Evolutionary conservation across 2,888 invertebrate species (phyloP).

Genomic region (Nomada ruficornis): DNA sequence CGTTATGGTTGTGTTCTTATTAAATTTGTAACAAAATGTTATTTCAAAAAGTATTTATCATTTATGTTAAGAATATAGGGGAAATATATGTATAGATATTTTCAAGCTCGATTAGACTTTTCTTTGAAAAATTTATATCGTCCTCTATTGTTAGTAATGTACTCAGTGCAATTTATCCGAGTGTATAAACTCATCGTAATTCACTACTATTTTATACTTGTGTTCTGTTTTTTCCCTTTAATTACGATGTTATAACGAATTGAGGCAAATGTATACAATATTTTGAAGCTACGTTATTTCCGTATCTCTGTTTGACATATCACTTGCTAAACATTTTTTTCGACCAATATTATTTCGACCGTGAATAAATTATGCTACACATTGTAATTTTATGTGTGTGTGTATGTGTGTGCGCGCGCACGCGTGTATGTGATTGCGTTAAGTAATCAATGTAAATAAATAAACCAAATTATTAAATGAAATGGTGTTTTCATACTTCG

Average conservation of each 20-base stretch:
- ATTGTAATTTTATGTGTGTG: constrained; percentile 71
- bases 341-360: constrained; percentile 59
- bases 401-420: constrained; percentile 66
- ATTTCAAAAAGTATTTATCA: constrained; percentile 32
- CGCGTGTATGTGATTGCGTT: constrained; percentile 63
- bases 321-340: constrained; percentile 25
- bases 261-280: constrained; percentile 26
- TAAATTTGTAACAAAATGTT: constrained; percentile 26
- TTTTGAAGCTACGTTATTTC: constrained; percentile 27
- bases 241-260: constrained; percentile 6
- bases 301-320: constrained; percentile 21
- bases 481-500: background rate
- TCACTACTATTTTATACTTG: constrained; percentile 11
- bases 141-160: constrained; percentile 27
- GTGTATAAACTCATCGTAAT: constrained; percentile 12
- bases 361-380: constrained; percentile 52
- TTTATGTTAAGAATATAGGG: constrained; percentile 28
- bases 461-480: constrained; percentile 59
- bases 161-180: constrained; percentile 26
- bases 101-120: constrained; percentile 11
- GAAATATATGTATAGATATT: constrained; percentile 13
- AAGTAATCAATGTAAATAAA: constrained; percentile 73
- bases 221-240: background rate
- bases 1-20: constrained; percentile 32
- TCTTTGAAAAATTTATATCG: constrained; percentile 24